Evolutionary conservation across 64 coral and sea anemone genomes (phyloP).

Genomic region (Actinia equina): DNA sequence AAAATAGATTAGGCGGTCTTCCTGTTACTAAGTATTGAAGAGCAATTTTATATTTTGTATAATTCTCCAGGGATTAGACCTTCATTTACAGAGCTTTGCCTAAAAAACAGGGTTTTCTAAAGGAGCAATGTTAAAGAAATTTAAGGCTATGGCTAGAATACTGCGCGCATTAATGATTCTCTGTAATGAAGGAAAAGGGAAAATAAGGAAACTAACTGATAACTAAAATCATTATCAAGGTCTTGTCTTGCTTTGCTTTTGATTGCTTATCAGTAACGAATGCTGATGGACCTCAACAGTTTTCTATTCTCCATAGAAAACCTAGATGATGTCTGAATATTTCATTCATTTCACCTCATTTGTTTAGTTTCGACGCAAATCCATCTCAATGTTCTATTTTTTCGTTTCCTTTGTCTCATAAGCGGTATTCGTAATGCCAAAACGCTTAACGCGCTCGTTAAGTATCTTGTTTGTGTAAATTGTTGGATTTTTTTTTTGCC

Average conservation of each 20-base stretch:
- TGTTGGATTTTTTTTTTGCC: background rate
- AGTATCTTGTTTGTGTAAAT: background rate
- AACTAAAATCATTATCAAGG: too few relatives aligned
- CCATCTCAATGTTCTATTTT: too few relatives aligned
- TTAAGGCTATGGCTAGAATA: background rate
- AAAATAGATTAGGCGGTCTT: background rate
- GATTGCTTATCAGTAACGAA: too few relatives aligned
- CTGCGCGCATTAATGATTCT: background rate
- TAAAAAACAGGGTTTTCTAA: background rate
- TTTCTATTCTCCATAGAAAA: too few relatives aligned
- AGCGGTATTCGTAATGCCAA: background rate
- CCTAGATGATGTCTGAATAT: too few relatives aligned
- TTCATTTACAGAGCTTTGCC: background rate
- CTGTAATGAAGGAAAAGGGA: background rate
- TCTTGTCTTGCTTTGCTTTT: too few relatives aligned
- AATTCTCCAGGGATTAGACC: background rate
- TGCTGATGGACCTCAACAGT: too few relatives aligned
- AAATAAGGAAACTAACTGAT: background rate
- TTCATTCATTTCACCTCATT: too few relatives aligned
- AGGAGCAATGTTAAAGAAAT: background rate
- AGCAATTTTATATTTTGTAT: slow-evolving; percentile 8
- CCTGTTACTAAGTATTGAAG: background rate
- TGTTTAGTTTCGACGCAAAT: too few relatives aligned
- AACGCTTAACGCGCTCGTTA: background rate
- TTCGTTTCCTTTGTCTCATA: too few relatives aligned